A percentile compares a stretch with the other conserved stretches of the same genome.
Evolutionary conservation across 35 echinoderm and acorn worm species (phyloP).

Genomic region (Chiridota heheva): DNA sequence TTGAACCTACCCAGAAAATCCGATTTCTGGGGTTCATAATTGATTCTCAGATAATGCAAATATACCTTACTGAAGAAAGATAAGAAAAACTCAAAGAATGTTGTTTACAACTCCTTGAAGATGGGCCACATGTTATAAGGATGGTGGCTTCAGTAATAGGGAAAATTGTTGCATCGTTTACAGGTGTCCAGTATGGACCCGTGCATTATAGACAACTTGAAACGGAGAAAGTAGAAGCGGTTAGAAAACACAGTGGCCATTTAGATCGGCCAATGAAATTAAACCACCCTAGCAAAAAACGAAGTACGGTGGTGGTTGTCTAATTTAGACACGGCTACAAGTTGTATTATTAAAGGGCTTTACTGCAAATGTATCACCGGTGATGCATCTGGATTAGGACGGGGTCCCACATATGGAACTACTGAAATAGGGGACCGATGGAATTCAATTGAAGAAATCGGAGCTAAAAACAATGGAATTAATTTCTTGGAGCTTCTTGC

Average conservation of each 20-base stretch:
- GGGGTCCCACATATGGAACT: slow-evolving; percentile 35
- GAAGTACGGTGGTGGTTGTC: slow-evolving; percentile 51
- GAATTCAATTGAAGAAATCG: slow-evolving; percentile 20
- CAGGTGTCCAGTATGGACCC: slow-evolving; percentile 26
- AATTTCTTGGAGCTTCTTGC: slow-evolving; percentile 54
- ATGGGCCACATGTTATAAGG: background rate
- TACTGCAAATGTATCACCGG: background rate
- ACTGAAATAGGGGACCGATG: slow-evolving; percentile 49
- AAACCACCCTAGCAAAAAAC: too few relatives aligned
- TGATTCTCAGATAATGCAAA: slow-evolving; percentile 18
- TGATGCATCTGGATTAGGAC: slow-evolving; percentile 54
- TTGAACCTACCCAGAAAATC: slow-evolving; percentile 20
- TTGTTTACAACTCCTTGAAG: background rate
- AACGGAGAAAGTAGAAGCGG: slow-evolving; percentile 18
- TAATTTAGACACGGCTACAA: background rate
- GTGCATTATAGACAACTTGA: slow-evolving; percentile 23
- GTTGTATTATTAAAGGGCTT: background rate
- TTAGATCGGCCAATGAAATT: too few relatives aligned
- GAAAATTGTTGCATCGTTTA: slow-evolving; percentile 29
- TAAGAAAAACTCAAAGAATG: background rate
- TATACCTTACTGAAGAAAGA: slow-evolving; percentile 18
- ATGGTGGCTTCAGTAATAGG: slow-evolving; percentile 26
- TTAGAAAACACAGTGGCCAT: too few relatives aligned
- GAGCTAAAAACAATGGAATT: slow-evolving; percentile 20
- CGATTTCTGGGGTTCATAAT: slow-evolving; percentile 28